These are phyloP conservation scores for Beris morrisii DNA, from an alignment of 2,888 invertebrate species.

Conservation along the genomic window DNA sequence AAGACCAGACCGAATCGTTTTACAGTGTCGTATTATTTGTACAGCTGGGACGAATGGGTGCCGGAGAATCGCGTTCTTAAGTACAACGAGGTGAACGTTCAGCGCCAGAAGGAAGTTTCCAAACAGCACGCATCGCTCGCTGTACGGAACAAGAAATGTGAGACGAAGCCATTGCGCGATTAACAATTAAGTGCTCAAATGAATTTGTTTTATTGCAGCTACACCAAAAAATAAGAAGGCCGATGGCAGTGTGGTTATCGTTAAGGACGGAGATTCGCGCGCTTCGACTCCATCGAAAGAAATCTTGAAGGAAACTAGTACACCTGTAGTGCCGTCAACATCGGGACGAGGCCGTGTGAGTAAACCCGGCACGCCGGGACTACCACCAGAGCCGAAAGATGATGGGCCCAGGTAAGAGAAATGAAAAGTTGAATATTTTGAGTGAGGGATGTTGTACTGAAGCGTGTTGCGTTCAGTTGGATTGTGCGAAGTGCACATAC, in stretches of 20 bases:
- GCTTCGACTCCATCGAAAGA: constrained; percentile 68
- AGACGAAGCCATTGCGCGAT: not conserved
- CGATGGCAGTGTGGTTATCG: constrained; percentile 43
- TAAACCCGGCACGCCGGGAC: constrained; percentile 40
- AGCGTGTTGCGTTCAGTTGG: no score
- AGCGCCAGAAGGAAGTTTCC: constrained; percentile 83
- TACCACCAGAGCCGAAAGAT: constrained; percentile 36
- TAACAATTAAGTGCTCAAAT: not conserved
- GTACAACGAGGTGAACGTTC: constrained; percentile 85
- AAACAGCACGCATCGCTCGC: constrained; percentile 77
- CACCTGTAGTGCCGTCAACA: constrained; percentile 41
- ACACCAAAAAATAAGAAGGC: constrained; percentile 53
- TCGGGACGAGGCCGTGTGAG: constrained; percentile 42
- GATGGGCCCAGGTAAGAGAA: constrained; percentile 41
- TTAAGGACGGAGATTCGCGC: constrained; percentile 57
- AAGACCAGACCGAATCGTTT: not conserved
- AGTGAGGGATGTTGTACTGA: not conserved
- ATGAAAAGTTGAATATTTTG: not conserved
- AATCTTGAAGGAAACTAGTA: constrained; percentile 57
- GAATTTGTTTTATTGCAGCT: constrained; percentile 41
- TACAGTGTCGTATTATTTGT: constrained; percentile 8
- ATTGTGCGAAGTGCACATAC: no score
- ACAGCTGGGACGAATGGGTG: constrained; percentile 89
- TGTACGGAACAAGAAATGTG: constrained; percentile 66
- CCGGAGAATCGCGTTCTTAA: constrained; percentile 88